These are phyloP conservation scores for Timandra comae DNA, from an alignment of 2,888 invertebrate genomes.

Conservation along the genomic window DNA sequence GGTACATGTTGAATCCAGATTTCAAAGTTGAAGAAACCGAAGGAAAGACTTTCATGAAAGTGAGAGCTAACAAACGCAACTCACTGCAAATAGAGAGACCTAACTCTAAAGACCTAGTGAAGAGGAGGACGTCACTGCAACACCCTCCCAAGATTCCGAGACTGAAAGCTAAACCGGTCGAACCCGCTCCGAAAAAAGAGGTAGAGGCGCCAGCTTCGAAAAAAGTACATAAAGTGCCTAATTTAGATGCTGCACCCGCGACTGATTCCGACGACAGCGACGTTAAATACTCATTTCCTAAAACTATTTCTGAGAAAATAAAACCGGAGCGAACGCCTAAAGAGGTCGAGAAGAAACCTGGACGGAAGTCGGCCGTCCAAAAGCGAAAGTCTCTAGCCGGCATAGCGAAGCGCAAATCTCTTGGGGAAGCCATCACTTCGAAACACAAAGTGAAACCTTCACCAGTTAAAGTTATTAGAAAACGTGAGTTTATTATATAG, in stretches of 20 bases:
- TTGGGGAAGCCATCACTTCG: conserved; percentile 36
- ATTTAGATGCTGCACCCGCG: conserved; percentile 35
- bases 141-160: conserved; percentile 58
- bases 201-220: conserved; percentile 21
- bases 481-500: conserved; percentile 65
- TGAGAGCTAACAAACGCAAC: conserved; percentile 54
- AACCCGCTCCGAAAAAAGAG: conserved; percentile 32
- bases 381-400: conserved; percentile 53
- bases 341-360: conserved; percentile 25
- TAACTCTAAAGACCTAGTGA: conserved; percentile 53
- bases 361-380: conserved; percentile 38
- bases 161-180: conserved; percentile 46
- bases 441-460: conserved; percentile 36
- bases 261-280: conserved; percentile 68
- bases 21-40: conserved; percentile 44
- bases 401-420: conserved; percentile 57
- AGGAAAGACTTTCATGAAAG: conserved; percentile 53
- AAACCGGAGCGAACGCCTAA: conserved; percentile 28
- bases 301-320: conserved; percentile 25
- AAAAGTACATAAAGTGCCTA: conserved; percentile 28
- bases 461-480: conserved; percentile 44
- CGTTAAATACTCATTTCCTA: conserved; percentile 66
- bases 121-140: conserved; percentile 57
- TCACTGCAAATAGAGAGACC: conserved; percentile 64
- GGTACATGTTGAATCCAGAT: conserved; percentile 67